A percentile compares a stretch with the other conserved stretches of the same genome.
phyloP scores from a whole-genome alignment of 2,888 invertebrate species.

The Lepidochitona cinerea region DNA sequence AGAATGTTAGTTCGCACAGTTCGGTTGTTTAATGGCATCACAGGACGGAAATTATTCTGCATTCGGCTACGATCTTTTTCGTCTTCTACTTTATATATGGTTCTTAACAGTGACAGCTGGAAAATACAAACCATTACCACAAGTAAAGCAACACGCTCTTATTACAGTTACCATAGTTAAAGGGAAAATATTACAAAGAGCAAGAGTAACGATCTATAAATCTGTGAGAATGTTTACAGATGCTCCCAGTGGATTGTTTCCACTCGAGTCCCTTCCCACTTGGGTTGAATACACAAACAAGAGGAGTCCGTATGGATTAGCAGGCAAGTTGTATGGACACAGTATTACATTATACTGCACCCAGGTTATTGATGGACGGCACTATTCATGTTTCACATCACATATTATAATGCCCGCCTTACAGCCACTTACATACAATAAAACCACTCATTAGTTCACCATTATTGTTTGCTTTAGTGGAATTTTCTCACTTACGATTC shows the following conservation, averaged over 20 bases:
- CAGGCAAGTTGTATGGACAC: neutral
- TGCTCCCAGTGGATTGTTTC: too few relatives aligned
- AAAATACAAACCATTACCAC: too few relatives aligned
- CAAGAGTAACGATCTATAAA: too few relatives aligned
- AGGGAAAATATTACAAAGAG: too few relatives aligned
- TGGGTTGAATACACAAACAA: neutral
- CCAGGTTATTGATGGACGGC: neutral
- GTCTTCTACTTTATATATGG: neutral
- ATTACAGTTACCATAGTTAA: too few relatives aligned
- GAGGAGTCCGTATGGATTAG: neutral
- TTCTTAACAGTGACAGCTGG: neutral
- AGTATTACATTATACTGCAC: neutral
- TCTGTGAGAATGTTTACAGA: neutral
- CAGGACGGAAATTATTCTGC: slow-evolving; percentile 1
- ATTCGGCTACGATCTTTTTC: neutral
- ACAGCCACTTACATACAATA: neutral
- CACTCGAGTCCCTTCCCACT: too few relatives aligned
- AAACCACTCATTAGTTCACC: neutral
- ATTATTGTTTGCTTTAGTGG: neutral
- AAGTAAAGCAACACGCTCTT: too few relatives aligned
- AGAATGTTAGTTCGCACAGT: slow-evolving; percentile 2
- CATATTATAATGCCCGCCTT: neutral
- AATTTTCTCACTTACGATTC: neutral
- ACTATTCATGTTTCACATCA: neutral
- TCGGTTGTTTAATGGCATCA: neutral